Conservation (phyloP, 2,888 invertebrate genomes). For the Macrophya annulata region DNA sequence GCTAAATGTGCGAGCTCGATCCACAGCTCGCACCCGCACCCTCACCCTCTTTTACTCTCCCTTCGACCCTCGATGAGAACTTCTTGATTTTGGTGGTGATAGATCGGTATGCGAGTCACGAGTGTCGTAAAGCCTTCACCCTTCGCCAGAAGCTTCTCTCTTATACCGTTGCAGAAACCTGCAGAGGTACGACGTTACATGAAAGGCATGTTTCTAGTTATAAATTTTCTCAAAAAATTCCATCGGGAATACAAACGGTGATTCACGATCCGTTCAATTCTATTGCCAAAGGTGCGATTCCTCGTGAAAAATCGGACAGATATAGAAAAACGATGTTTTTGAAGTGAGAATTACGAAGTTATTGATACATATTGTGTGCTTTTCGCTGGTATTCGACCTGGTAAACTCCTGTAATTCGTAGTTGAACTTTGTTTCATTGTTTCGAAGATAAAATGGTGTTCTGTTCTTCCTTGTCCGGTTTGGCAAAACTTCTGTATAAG, state of each 20-base stretch:
- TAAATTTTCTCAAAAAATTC: background rate
- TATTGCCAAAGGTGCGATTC: background rate
- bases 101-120: slow-evolving; percentile 41
- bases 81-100: slow-evolving; percentile 38
- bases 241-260: background rate
- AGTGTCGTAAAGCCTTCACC: slow-evolving; percentile 52
- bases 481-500: background rate
- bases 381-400: background rate
- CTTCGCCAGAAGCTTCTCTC: slow-evolving; percentile 38
- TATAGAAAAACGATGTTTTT: background rate
- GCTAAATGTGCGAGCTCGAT: slow-evolving; percentile 39
- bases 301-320: background rate
- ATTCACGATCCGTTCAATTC: slow-evolving; percentile 14
- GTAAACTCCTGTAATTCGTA: slow-evolving; percentile 1
- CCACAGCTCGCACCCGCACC: slow-evolving; percentile 5
- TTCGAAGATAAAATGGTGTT: background rate
- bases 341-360: slow-evolving; percentile 4
- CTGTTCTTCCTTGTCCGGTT: background rate
- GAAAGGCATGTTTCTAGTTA: slow-evolving; percentile 30
- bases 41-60: slow-evolving; percentile 6
- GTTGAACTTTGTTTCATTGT: slow-evolving; percentile 33
- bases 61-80: slow-evolving; percentile 22
- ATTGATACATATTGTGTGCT: background rate
- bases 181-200: slow-evolving; percentile 21
- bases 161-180: background rate